Evolutionary conservation across 1,140 invertebrate genomes (phyloP).

Genomic region (Magallana angulata): DNA sequence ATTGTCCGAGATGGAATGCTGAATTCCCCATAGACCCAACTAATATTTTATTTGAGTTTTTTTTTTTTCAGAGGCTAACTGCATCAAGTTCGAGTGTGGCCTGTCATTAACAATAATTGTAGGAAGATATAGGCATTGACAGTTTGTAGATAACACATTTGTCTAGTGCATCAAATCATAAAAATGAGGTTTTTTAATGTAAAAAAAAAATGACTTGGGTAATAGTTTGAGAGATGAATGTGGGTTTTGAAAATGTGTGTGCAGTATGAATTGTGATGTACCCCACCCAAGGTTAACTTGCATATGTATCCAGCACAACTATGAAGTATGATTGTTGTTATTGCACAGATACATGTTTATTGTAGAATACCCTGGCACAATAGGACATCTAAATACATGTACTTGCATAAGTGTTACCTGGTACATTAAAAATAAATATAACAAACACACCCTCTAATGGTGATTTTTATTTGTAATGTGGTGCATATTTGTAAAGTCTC

Average conservation of each 20-base stretch:
- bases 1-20: background rate
- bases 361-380: conserved; percentile 6
- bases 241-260: background rate
- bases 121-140: background rate
- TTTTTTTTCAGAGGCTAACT: conserved; percentile 15
- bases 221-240: too few relatives aligned
- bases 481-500: too few relatives aligned
- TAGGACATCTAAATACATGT: background rate
- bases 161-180: background rate
- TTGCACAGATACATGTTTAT: background rate
- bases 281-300: background rate
- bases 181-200: background rate
- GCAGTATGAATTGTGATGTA: background rate
- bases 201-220: background rate
- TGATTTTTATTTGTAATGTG: too few relatives aligned
- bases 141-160: too few relatives aligned
- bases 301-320: background rate
- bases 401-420: too few relatives aligned
- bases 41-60: background rate
- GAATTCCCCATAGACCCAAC: background rate
- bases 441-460: too few relatives aligned
- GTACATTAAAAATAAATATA: too few relatives aligned
- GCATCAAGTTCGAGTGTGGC: conserved; percentile 14
- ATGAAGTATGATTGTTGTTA: background rate
- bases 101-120: conserved; percentile 7